Evolutionary conservation across 2,888 invertebrate species (phyloP).

Genomic region (Parasteatoda lunata): DNA sequence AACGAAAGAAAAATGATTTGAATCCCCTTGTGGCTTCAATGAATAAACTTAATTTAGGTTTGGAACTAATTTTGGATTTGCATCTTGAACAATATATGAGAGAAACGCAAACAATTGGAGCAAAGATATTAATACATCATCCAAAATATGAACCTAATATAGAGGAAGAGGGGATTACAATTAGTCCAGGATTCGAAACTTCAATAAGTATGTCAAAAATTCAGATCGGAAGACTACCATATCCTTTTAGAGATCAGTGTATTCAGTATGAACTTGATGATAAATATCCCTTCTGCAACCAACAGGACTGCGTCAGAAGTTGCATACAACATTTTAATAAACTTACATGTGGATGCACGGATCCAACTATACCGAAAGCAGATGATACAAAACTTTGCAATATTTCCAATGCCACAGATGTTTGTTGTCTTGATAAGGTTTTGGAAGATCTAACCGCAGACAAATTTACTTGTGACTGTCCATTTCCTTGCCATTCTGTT

Average conservation of each 20-base stretch:
- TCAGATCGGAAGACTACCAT: constrained; percentile 39
- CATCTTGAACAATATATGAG: constrained; percentile 60
- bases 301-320: not conserved
- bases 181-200: constrained; percentile 46
- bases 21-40: not conserved
- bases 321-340: constrained; percentile 27
- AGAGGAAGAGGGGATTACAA: constrained; percentile 32
- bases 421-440: constrained; percentile 33
- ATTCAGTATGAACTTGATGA: constrained; percentile 27
- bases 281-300: not conserved
- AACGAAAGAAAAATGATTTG: no score
- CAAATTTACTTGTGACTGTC: constrained; percentile 22
- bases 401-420: constrained; percentile 12
- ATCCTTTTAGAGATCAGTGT: constrained; percentile 69
- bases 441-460: not conserved
- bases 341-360: constrained; percentile 24
- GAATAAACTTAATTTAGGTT: not conserved
- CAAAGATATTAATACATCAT: constrained; percentile 67
- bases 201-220: constrained; percentile 12
- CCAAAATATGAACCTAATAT: constrained; percentile 49
- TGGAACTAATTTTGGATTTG: constrained; percentile 64
- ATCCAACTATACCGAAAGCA: constrained; percentile 14
- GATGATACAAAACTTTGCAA: constrained; percentile 10
- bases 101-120: constrained; percentile 63
- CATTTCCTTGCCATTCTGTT: constrained; percentile 20